Conservation (phyloP, 2,797 vertebrate genomes). For the Florisuga fusca region DNA sequence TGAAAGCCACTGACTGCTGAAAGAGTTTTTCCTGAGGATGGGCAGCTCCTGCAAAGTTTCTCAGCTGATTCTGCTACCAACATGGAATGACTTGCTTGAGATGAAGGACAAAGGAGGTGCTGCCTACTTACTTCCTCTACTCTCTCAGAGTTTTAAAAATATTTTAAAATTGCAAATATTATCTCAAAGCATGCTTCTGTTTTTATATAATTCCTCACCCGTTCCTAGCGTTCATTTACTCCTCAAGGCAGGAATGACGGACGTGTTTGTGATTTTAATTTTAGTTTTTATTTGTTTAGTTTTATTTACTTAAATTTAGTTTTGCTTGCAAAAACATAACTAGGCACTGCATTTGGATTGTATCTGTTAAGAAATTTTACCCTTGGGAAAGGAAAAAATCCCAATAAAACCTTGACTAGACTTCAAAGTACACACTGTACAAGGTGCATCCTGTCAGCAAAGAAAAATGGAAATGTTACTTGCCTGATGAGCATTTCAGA, state of each 20-base stretch:
- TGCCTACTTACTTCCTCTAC: neutral
- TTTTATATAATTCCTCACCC: neutral
- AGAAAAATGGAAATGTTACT: neutral
- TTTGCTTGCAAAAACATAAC: neutral
- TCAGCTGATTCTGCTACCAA: neutral
- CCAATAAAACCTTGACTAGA: neutral
- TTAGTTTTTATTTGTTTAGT: neutral
- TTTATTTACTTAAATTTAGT: neutral
- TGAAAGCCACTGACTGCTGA: neutral
- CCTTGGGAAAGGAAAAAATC: neutral
- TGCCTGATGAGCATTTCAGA: neutral
- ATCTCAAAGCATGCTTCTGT: neutral
- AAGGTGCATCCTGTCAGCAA: neutral
- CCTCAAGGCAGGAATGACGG: neutral
- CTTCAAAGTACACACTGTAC: neutral
- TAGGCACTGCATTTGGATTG: neutral
- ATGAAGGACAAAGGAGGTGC: neutral
- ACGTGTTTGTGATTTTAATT: neutral
- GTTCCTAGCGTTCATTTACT: neutral
- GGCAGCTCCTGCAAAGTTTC: neutral
- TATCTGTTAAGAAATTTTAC: neutral
- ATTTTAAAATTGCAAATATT: neutral
- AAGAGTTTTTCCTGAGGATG: neutral
- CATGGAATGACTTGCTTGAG: accelerated
- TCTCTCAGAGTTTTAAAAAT: neutral